Percentiles rank a stretch among this genome's conserved stretches.
phyloP scores from a whole-genome alignment of 2,113 vertebrate species.

The Chinchilla lanigera region DNA sequence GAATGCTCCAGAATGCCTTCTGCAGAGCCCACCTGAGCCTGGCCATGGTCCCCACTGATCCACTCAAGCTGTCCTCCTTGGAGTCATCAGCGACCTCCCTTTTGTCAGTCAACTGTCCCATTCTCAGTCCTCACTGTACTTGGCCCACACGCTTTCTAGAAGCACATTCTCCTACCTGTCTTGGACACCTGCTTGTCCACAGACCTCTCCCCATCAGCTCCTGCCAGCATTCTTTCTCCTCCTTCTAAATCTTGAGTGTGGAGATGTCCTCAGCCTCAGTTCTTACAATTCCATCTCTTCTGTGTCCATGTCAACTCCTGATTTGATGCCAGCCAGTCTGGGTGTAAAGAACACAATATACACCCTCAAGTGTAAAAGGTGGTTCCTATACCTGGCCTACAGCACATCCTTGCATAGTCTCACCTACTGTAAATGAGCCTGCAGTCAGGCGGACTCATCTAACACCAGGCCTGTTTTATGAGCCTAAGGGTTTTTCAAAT shows the following conservation, averaged over 20 bases:
- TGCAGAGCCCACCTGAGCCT: not conserved
- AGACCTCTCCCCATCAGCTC: rapidly evolving
- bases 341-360: rapidly evolving
- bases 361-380: not conserved
- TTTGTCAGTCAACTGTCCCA: not conserved
- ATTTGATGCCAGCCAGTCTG: not conserved
- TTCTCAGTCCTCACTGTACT: not conserved
- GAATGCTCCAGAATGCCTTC: too few species aligned
- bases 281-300: not conserved
- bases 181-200: rapidly evolving
- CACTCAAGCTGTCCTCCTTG: rapidly evolving
- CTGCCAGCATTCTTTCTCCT: not conserved
- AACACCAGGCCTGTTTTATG: not conserved
- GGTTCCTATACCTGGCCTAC: not conserved
- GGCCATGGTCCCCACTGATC: not conserved
- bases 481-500: not conserved
- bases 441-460: not conserved
- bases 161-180: not conserved
- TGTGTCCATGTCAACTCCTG: not conserved
- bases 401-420: not conserved
- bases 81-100: not conserved
- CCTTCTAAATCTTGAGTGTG: not conserved
- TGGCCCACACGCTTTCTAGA: not conserved
- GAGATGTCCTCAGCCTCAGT: not conserved
- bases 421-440: too few species aligned